A percentile compares a stretch with the other conserved stretches of the same genome.
Evolutionary conservation across 2,797 vertebrate species (phyloP).

Genomic region (Prunella strophiata): DNA sequence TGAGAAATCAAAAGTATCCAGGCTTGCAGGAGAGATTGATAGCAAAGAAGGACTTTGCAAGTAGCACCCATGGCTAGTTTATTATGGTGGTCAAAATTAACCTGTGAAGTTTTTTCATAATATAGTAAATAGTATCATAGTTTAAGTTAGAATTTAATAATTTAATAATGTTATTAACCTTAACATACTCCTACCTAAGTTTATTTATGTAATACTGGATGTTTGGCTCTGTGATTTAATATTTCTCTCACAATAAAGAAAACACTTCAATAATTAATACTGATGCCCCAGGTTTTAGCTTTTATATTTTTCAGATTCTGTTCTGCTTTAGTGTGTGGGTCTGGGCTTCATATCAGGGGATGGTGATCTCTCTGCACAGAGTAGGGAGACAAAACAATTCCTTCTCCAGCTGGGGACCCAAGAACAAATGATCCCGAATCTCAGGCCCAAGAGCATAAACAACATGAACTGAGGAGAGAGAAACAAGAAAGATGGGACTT

Average conservation of each 20-base stretch:
- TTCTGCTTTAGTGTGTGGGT: background rate
- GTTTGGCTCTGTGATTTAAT: constrained; percentile 28
- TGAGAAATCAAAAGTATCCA: background rate
- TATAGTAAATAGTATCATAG: background rate
- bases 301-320: background rate
- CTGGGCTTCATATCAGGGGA: background rate
- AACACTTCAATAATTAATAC: constrained; percentile 57
- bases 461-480: background rate
- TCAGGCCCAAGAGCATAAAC: background rate
- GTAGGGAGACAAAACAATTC: background rate
- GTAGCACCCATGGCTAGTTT: background rate
- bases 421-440: background rate
- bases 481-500: background rate
- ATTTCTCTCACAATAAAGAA: constrained; percentile 50
- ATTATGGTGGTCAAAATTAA: background rate
- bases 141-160: background rate
- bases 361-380: background rate
- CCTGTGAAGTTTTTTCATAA: background rate
- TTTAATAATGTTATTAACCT: background rate
- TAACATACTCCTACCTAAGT: background rate
- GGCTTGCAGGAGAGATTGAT: background rate
- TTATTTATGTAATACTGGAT: constrained; percentile 28
- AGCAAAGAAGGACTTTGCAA: background rate
- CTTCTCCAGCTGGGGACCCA: background rate
- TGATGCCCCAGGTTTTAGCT: background rate